Percentiles rank a stretch among this genome's conserved stretches.
Conservation (phyloP, 2,113 vertebrate species). For the Oreochromis tanganicae region DNA sequence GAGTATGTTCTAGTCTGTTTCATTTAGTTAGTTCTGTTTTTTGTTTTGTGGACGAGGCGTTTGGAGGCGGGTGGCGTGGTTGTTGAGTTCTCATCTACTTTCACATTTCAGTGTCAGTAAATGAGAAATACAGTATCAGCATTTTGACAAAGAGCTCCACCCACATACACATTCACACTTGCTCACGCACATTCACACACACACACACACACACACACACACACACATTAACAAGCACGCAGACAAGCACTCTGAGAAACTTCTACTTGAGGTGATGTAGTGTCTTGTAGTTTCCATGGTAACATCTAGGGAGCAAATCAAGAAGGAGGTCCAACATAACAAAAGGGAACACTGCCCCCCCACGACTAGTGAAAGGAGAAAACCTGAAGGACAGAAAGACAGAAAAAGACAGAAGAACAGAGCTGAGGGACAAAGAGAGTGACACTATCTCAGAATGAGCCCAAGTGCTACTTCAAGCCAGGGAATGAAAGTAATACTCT, state of each 20-base stretch:
- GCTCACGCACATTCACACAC: neutral
- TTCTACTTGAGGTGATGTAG: slow-evolving; percentile 66
- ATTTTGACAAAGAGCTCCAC: slow-evolving; percentile 20
- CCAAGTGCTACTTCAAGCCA: neutral
- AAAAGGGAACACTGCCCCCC: slow-evolving; percentile 69
- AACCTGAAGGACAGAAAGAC: neutral
- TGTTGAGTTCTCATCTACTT: neutral
- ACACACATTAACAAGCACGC: neutral
- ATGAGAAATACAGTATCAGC: slow-evolving; percentile 50
- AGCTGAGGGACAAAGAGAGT: neutral
- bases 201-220: neutral
- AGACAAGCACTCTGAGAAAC: slow-evolving; percentile 49
- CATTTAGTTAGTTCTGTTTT: neutral
- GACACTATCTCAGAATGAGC: neutral
- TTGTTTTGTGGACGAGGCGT: neutral
- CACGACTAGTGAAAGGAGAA: slow-evolving; percentile 45
- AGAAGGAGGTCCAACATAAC: slow-evolving; percentile 54
- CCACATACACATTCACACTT: neutral
- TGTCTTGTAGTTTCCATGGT: slow-evolving; percentile 74
- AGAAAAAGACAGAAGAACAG: neutral
- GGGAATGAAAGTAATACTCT: neutral
- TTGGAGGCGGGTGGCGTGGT: neutral
- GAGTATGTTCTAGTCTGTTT: neutral
- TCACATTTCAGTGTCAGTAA: slow-evolving; percentile 11
- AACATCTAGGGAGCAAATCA: slow-evolving; percentile 58